Conservation (phyloP, 2,888 invertebrate species). For the Cataglyphis cursor region DNA sequence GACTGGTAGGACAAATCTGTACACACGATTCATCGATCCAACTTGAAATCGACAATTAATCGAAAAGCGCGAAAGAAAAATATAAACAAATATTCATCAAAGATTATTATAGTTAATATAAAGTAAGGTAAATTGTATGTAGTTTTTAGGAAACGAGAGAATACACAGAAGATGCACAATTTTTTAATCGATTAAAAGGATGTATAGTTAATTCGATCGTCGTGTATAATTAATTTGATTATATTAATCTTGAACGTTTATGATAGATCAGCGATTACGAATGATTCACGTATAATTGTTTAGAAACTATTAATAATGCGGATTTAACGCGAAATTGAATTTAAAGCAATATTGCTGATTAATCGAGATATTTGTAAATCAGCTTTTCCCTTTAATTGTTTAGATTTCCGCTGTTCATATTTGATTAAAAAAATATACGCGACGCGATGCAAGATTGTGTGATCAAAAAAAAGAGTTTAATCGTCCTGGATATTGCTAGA, state of each 20-base stretch:
- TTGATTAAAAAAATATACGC: not conserved
- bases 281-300: constrained; percentile 47
- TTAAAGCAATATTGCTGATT: constrained; percentile 8
- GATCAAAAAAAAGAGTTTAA: constrained; percentile 19
- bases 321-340: constrained; percentile 13
- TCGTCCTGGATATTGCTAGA: not conserved
- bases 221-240: constrained; percentile 22
- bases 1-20: not conserved
- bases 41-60: constrained; percentile 29
- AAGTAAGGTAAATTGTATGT: constrained; percentile 39
- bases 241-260: constrained; percentile 17
- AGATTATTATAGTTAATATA: constrained; percentile 4
- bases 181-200: not conserved
- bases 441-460: not conserved
- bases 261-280: constrained; percentile 18
- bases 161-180: not conserved
- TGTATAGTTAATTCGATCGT: constrained; percentile 1
- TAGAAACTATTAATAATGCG: constrained; percentile 23
- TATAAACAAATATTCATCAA: constrained; percentile 11
- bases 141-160: constrained; percentile 10
- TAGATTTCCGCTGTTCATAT: not conserved
- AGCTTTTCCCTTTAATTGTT: not conserved
- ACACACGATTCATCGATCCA: constrained; percentile 32
- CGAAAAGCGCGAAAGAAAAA: constrained; percentile 28
- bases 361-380: constrained; percentile 12